Evolutionary conservation across 2,113 vertebrate genomes (phyloP).

Genomic region (Elephantulus edwardii): DNA sequence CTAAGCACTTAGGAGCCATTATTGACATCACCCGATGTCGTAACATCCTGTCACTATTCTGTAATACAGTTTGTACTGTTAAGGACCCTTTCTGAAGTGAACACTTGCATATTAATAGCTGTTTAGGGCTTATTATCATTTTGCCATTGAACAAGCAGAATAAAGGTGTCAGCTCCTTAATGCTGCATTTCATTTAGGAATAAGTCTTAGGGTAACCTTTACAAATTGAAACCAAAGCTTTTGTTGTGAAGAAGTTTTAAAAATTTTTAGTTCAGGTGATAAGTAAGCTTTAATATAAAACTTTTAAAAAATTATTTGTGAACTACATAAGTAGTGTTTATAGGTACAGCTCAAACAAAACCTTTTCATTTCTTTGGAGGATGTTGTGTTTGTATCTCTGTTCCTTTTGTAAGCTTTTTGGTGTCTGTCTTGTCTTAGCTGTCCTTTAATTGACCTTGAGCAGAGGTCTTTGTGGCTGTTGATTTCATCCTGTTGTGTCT

Average conservation of each 20-base stretch:
- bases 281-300: slow-evolving; percentile 3
- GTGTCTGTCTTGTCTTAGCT: slow-evolving; percentile 47
- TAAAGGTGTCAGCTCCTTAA: neutral
- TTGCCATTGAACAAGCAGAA: slow-evolving; percentile 14
- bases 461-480: slow-evolving; percentile 7
- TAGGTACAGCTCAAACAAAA: neutral
- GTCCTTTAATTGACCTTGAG: slow-evolving; percentile 40
- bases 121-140: neutral
- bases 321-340: neutral
- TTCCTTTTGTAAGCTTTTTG: slow-evolving; percentile 24
- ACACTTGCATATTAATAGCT: slow-evolving; percentile 22
- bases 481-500: slow-evolving; percentile 60
- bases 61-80: neutral
- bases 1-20: neutral
- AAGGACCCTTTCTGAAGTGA: slow-evolving; percentile 11
- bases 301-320: neutral
- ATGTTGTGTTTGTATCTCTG: slow-evolving; percentile 8
- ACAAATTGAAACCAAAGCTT: neutral
- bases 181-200: neutral
- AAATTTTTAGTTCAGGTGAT: neutral
- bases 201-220: neutral
- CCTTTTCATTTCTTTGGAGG: neutral
- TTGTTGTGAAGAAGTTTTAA: neutral
- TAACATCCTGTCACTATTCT: neutral
- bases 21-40: neutral